Evolutionary conservation across 1,140 invertebrate genomes (phyloP).

Genomic region (Drosophila novamexicana): DNA sequence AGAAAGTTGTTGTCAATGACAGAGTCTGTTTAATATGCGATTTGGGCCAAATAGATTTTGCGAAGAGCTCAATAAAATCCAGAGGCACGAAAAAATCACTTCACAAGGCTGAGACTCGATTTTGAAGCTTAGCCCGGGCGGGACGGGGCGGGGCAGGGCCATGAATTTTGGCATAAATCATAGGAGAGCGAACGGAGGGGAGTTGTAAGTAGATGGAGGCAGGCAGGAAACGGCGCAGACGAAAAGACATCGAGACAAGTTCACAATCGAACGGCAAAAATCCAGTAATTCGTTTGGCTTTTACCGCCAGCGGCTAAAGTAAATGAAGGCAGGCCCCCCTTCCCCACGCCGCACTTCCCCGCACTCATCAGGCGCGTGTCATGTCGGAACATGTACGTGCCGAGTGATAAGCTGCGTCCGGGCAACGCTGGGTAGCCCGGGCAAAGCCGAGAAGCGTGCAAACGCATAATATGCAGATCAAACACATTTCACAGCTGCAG

Average conservation of each 20-base stretch:
- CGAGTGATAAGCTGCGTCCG: conserved; percentile 13
- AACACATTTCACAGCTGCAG: conserved; percentile 41
- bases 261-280: conserved; percentile 28
- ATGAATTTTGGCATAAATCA: too few relatives aligned
- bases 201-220: not conserved
- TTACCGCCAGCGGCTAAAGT: conserved; percentile 12
- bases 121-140: too few relatives aligned
- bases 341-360: not conserved
- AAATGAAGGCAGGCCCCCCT: conserved; percentile 11
- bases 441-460: conserved; percentile 22
- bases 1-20: too few relatives aligned
- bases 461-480: conserved; percentile 47
- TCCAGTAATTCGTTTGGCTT: conserved; percentile 44
- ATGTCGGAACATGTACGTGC: not conserved
- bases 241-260: not conserved
- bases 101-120: too few relatives aligned
- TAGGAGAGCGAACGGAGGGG: too few relatives aligned
- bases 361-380: not conserved
- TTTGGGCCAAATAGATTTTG: too few relatives aligned
- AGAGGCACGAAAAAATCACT: too few relatives aligned
- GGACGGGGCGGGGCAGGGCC: too few relatives aligned
- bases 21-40: too few relatives aligned
- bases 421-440: not conserved
- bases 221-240: not conserved
- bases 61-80: too few relatives aligned